Evolutionary conservation across 35 echinoderm and acorn worm genomes (phyloP).

Genomic region (Eucidaris tribuloides): DNA sequence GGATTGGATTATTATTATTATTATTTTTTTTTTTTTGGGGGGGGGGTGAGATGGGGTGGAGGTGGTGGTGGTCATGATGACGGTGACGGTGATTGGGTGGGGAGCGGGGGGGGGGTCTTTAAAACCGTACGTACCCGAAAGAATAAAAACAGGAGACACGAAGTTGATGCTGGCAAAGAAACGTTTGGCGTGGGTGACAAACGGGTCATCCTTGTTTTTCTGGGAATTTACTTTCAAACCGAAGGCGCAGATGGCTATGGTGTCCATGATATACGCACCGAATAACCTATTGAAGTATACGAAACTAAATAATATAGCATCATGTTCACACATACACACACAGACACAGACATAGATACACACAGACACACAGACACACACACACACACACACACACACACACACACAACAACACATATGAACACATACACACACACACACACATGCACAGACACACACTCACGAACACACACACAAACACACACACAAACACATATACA

Average conservation of each 20-base stretch:
- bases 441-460: not conserved
- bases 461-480: too few relatives aligned
- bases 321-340: not conserved
- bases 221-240: conserved; percentile 77
- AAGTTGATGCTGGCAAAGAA: not conserved
- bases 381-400: not conserved
- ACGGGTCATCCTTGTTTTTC: conserved; percentile 68
- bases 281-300: conserved; percentile 18
- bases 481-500: too few relatives aligned
- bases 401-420: too few relatives aligned
- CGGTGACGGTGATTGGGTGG: too few relatives aligned
- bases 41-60: not conserved
- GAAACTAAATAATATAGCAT: not conserved
- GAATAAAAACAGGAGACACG: not conserved
- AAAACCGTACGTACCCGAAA: not conserved
- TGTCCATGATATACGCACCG: conserved; percentile 72
- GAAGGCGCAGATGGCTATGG: conserved; percentile 54
- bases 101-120: too few relatives aligned
- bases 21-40: not conserved
- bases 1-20: too few relatives aligned
- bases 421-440: not conserved
- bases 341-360: not conserved
- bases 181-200: conserved; percentile 51
- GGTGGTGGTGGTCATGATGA: too few relatives aligned
- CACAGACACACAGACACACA: not conserved